Conservation (phyloP, 2,113 vertebrate species). For the Turnix velox region DNA sequence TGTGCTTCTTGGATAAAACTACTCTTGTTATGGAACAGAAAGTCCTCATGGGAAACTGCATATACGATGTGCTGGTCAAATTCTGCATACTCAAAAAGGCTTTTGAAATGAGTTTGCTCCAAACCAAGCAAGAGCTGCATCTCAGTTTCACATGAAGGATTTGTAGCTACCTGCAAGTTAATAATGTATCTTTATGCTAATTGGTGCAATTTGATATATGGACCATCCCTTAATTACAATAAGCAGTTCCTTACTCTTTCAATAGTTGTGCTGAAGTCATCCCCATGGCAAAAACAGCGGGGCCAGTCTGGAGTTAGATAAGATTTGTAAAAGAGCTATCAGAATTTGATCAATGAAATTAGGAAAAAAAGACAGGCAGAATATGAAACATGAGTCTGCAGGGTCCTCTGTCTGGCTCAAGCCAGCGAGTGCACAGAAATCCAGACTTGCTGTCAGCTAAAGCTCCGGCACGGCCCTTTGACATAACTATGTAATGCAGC, state of each 20-base stretch:
- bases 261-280: background rate
- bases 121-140: background rate
- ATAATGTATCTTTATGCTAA: background rate
- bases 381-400: background rate
- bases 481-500: slow-evolving; percentile 33
- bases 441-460: slow-evolving; percentile 15
- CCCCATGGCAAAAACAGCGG: background rate
- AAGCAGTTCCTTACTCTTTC: background rate
- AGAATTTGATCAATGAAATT: background rate
- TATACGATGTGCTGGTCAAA: background rate
- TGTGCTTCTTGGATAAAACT: background rate
- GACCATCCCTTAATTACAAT: background rate
- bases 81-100: background rate
- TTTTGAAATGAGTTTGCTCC: background rate
- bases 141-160: background rate
- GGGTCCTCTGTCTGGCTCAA: background rate
- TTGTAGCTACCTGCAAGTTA: background rate
- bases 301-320: background rate
- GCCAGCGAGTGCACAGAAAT: background rate
- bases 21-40: background rate
- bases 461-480: slow-evolving; percentile 37
- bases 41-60: background rate
- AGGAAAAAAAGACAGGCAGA: background rate
- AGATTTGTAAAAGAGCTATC: background rate
- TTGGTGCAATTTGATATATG: background rate